Conservation (phyloP, 2,888 invertebrate genomes). For the Saturnia pavonia region DNA sequence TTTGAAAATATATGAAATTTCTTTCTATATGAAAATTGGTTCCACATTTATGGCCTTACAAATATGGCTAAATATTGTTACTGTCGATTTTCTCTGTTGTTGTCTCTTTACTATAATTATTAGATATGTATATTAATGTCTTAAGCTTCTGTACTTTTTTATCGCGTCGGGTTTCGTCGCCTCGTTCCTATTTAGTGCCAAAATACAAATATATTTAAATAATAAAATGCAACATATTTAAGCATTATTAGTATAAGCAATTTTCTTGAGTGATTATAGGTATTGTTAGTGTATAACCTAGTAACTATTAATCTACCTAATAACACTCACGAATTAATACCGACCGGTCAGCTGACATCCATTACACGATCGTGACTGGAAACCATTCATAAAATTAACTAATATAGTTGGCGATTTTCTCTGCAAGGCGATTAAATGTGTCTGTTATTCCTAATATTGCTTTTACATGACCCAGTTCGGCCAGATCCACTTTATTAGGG, state of each 20-base stretch:
- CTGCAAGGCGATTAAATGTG: conserved; percentile 17
- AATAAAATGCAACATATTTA: not conserved
- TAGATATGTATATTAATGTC: not conserved
- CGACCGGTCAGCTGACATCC: not conserved
- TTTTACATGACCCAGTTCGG: conserved; percentile 8
- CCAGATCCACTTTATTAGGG: conserved; percentile 7
- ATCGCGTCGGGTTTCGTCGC: not conserved
- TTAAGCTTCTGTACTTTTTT: not conserved
- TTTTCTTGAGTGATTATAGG: not conserved
- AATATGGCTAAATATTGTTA: no score
- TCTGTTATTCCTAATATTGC: conserved; percentile 27
- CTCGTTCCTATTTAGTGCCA: not conserved
- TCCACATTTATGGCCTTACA: no score
- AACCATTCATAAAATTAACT: conserved; percentile 8
- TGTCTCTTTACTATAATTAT: not conserved
- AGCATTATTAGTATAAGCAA: not conserved
- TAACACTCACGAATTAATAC: not conserved
- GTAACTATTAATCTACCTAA: not conserved
- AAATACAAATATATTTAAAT: not conserved
- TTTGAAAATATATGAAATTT: no score
- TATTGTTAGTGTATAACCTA: not conserved
- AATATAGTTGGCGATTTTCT: conserved; percentile 6
- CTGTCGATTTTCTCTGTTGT: not conserved
- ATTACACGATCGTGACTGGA: conserved; percentile 2
- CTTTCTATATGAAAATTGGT: no score